A percentile compares a stretch with the other conserved stretches of the same genome.
Evolutionary conservation across 92 coral and sea anemone genomes (phyloP).

Genomic region (Palythoa grandis): DNA sequence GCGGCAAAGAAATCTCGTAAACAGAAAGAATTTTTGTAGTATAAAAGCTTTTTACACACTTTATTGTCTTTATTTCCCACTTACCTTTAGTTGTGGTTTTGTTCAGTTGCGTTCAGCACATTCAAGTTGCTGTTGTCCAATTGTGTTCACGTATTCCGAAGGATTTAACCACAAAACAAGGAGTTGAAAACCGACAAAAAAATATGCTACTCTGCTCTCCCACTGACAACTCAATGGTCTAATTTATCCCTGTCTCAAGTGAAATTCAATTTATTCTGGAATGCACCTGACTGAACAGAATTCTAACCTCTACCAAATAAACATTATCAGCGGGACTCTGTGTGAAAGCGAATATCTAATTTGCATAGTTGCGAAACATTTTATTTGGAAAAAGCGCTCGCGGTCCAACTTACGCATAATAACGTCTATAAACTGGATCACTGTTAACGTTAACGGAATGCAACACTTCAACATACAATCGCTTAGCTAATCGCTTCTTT

Average conservation of each 20-base stretch:
- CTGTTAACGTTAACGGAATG: not conserved
- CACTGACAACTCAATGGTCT: conserved; percentile 7
- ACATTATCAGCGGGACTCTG: conserved; percentile 10
- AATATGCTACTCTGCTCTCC: not conserved
- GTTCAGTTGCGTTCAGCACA: not conserved
- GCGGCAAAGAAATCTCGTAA: conserved; percentile 1
- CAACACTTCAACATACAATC: not conserved
- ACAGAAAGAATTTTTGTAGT: not conserved
- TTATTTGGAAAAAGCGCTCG: not conserved
- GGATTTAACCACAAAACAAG: conserved; percentile 15
- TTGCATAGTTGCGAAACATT: not conserved
- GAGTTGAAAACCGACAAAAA: conserved; percentile 1
- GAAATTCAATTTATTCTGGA: conserved; percentile 33
- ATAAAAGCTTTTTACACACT: not conserved
- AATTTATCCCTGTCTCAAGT: conserved; percentile 32
- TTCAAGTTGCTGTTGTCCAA: not conserved
- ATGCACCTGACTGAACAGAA: conserved; percentile 38
- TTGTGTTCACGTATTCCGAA: not conserved
- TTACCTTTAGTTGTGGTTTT: conserved; percentile 9
- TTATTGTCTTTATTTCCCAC: not conserved
- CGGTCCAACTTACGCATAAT: not conserved
- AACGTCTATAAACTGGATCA: too few species aligned
- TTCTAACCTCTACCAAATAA: not conserved
- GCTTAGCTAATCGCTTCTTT: not conserved
- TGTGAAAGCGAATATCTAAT: not conserved